phyloP scores from a whole-genome alignment of 2,797 vertebrate genomes.

The Darevskia nairensis region DNA sequence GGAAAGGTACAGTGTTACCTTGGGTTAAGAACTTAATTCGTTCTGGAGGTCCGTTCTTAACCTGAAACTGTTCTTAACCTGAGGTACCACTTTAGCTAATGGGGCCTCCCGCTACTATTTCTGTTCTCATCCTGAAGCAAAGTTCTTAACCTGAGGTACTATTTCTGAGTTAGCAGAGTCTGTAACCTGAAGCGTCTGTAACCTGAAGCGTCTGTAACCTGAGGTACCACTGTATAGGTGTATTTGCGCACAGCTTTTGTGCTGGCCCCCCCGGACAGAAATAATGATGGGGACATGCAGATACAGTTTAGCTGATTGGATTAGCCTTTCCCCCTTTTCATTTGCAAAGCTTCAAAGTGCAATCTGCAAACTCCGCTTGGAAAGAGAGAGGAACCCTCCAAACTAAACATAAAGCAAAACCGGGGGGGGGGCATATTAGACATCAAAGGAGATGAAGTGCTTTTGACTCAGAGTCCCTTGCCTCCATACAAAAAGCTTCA shows the following conservation, averaged over 20 bases:
- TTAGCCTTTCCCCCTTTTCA: neutral
- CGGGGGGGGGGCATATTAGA: neutral
- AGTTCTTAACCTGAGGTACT: no score
- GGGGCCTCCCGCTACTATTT: no score
- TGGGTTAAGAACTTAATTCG: no score
- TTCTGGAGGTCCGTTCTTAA: no score
- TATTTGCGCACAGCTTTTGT: neutral
- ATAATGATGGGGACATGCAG: neutral
- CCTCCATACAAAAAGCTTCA: neutral
- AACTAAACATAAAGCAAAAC: neutral
- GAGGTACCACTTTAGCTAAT: no score
- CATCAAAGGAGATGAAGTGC: neutral
- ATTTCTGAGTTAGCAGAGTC: no score
- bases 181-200: no score
- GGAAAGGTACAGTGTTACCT: no score
- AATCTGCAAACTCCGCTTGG: neutral
- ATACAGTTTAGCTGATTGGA: neutral
- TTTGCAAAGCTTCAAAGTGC: neutral
- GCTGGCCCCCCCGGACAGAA: neutral
- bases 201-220: no score
- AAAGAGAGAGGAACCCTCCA: neutral
- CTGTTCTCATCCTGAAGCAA: no score
- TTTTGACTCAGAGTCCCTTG: neutral
- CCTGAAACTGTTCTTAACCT: no score
- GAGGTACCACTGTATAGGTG: no score